Base-by-base conservation (phyloP, 2,797 vertebrate genomes). In the Microcaecilia unicolor region DNA sequence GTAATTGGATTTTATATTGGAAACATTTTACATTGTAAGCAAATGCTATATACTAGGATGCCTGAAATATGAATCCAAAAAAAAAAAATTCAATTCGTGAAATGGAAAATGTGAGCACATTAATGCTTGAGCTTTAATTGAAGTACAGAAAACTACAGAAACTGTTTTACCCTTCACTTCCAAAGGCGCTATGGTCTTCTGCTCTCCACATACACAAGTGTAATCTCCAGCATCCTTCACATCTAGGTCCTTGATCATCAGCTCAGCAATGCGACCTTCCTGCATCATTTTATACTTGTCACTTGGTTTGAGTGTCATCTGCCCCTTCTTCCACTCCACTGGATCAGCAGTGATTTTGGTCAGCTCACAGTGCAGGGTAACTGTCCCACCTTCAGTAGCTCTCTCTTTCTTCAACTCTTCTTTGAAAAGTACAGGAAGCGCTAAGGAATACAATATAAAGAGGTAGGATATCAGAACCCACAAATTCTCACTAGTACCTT, bases 181-280 rank as follows among this genome's bases (percentile, higher is more conserved):
- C 31, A 86, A 51, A 28, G 49, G 69, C 18, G 83, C 78, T 2
- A 65, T 53, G 50, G 72, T 86, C 33, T 63, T 53, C 10, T 57
- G 36, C 12, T 82, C 72, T 27, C 80, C 83, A 44, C 66, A 78
- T 17, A 40, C 38, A 57, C 86, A 92, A 0, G 30, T 59, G 47
- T 91, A 92, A 34, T 48, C 58, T 40, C 84, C 87, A n/a, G 74
- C 37, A 48, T 92, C 88, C 41, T 54, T 67, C 43, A 58, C 32
- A n/a, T 55, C 67, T 33, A 89, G 56, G 18, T 77, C 39, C 1
- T 44, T 43, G 59, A 93, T 84, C 15, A 65, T 31, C 22, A 93
- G 65, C 39, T 83, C 74, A 38, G 75, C 62, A 26, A 7, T 9
- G 17, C 30, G 41, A 31, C 78, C 77, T 0, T 35, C 74, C 45